Percentiles rank a stretch among this genome's conserved stretches.
These are phyloP conservation scores for Antitype chi DNA, from an alignment of 2,888 invertebrate species.

Conservation along the genomic window DNA sequence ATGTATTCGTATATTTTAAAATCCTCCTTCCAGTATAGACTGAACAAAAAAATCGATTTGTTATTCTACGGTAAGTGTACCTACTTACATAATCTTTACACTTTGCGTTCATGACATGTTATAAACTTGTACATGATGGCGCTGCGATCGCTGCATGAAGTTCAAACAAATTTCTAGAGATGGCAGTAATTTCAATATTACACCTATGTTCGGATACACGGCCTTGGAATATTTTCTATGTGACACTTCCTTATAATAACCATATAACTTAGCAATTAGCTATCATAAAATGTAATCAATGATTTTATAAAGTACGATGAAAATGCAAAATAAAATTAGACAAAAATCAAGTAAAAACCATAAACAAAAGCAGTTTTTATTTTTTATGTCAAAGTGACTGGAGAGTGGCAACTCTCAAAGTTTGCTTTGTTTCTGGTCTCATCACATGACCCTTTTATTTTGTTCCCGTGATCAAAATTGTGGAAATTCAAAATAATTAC, in stretches of 20 bases:
- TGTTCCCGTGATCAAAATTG: constrained; percentile 93
- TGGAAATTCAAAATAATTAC: constrained; percentile 92
- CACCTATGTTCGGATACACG: not conserved
- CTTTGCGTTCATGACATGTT: too few species aligned
- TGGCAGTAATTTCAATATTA: constrained; percentile 1
- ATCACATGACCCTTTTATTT: constrained; percentile 93
- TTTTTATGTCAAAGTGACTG: constrained; percentile 17
- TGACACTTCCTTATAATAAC: not conserved
- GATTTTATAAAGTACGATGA: too few species aligned
- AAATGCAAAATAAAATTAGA: not conserved
- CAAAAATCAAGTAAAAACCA: not conserved
- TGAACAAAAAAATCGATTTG: too few species aligned
- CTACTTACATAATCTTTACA: too few species aligned
- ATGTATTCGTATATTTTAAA: too few species aligned
- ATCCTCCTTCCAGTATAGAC: too few species aligned
- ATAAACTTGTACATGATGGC: constrained; percentile 1
- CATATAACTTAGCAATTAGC: not conserved
- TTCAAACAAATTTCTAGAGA: not conserved
- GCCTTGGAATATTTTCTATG: not conserved
- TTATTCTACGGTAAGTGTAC: too few species aligned
- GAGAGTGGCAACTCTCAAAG: constrained; percentile 56
- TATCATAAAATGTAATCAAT: not conserved
- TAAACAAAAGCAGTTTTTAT: constrained; percentile 16
- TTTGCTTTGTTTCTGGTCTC: constrained; percentile 78
- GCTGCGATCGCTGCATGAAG: not conserved